Evolutionary conservation across 2,888 invertebrate genomes (phyloP).

Genomic region (Aleiodes alternator): DNA sequence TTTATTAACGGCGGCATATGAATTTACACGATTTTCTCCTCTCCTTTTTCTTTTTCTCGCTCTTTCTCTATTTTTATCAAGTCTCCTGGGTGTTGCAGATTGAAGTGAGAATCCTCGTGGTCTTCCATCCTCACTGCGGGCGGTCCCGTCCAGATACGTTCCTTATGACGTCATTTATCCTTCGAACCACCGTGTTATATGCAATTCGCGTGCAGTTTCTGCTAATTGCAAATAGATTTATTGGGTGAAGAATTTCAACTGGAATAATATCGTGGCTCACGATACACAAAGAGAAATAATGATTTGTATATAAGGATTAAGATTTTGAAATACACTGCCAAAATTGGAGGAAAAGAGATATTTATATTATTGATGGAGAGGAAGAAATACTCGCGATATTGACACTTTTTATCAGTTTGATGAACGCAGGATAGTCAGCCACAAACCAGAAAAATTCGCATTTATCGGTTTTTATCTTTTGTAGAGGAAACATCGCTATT

Average conservation of each 20-base stretch:
- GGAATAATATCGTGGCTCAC: slow-evolving; percentile 35
- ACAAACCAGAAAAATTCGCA: too few relatives aligned
- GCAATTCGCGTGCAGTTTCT: slow-evolving; percentile 66
- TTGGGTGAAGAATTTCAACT: slow-evolving; percentile 60
- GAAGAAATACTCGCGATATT: too few relatives aligned
- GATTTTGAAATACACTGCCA: too few relatives aligned
- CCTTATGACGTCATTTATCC: slow-evolving; percentile 72
- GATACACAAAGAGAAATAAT: neutral
- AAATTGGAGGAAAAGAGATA: too few relatives aligned
- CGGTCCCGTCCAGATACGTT: slow-evolving; percentile 61
- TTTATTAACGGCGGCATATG: slow-evolving; percentile 62
- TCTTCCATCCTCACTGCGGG: slow-evolving; percentile 50
- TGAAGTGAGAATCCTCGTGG: slow-evolving; percentile 17
- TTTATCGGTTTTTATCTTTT: too few relatives aligned
- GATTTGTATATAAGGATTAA: too few relatives aligned
- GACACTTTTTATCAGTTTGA: too few relatives aligned
- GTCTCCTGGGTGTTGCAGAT: neutral
- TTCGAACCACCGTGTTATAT: slow-evolving; percentile 56
- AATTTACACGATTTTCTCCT: neutral
- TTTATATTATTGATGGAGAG: too few relatives aligned
- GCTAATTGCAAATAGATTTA: slow-evolving; percentile 75
- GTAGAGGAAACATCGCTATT: too few relatives aligned
- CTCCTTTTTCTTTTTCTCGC: neutral
- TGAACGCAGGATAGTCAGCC: too few relatives aligned
- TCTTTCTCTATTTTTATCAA: neutral